Conservation (phyloP, 2,888 invertebrate genomes). For the Chydorus sphaericus region DNA sequence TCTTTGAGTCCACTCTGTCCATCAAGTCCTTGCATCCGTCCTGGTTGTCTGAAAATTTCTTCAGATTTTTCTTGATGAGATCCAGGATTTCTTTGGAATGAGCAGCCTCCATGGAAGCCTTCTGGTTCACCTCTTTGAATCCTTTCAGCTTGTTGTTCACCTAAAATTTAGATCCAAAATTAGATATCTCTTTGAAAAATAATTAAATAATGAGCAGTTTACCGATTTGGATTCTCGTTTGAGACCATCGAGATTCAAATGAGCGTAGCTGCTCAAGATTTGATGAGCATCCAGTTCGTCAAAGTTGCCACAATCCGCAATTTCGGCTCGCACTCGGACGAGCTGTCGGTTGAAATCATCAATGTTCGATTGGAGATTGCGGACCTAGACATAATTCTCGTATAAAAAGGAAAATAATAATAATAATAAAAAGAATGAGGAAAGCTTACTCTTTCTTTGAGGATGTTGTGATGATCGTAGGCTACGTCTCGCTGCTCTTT, state of each 20-base stretch:
- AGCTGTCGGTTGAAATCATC: too few relatives aligned
- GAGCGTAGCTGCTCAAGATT: background rate
- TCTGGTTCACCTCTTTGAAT: slow-evolving; percentile 98
- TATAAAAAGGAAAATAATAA: too few relatives aligned
- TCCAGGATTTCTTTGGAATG: background rate
- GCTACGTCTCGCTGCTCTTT: too few relatives aligned
- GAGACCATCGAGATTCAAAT: background rate
- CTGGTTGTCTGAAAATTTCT: background rate
- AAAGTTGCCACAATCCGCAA: background rate
- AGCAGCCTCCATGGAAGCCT: slow-evolving; percentile 91
- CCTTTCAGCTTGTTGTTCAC: slow-evolving; percentile 93
- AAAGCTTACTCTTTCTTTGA: too few relatives aligned
- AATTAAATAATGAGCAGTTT: too few relatives aligned
- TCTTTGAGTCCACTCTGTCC: slow-evolving; percentile 82
- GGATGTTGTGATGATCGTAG: too few relatives aligned
- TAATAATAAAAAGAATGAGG: too few relatives aligned
- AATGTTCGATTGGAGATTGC: too few relatives aligned
- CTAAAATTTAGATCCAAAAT: slow-evolving; percentile 39
- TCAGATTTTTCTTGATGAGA: background rate
- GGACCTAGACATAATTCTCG: too few relatives aligned
- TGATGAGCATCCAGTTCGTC: background rate
- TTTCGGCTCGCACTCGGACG: too few relatives aligned
- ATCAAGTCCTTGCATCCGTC: slow-evolving; percentile 72
- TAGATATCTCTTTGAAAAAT: background rate
- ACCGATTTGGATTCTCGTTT: background rate